These are phyloP conservation scores for Sarcophilus harrisii DNA, from an alignment of 2,797 vertebrate species.

Conservation along the genomic window DNA sequence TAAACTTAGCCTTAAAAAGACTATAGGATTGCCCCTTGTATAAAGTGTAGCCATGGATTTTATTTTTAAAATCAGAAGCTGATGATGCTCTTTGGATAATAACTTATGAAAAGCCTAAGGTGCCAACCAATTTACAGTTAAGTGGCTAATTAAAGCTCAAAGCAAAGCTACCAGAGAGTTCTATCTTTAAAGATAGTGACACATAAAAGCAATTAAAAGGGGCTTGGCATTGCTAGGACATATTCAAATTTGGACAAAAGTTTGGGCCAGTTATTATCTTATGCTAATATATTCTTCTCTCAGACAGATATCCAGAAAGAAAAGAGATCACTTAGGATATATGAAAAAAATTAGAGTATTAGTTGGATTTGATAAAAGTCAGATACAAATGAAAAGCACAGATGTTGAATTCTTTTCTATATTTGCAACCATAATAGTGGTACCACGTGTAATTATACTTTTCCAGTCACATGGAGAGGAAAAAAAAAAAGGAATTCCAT, in stretches of 20 bases:
- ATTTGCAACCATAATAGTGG: conserved; percentile 60
- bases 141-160: conserved; percentile 75
- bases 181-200: conserved; percentile 76
- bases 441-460: conserved; percentile 53
- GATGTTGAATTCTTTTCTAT: conserved; percentile 64
- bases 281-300: conserved; percentile 76
- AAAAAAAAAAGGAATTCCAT: not conserved
- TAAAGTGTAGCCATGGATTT: conserved; percentile 74
- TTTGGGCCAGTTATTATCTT: conserved; percentile 79
- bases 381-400: conserved; percentile 63
- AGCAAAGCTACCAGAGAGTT: conserved; percentile 79
- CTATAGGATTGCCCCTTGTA: conserved; percentile 60
- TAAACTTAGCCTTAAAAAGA: conserved; percentile 72
- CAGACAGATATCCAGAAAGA: conserved; percentile 62
- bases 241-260: conserved; percentile 79
- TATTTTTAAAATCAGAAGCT: conserved; percentile 71
- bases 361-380: conserved; percentile 59
- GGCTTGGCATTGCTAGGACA: conserved; percentile 67
- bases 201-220: conserved; percentile 80
- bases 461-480: conserved; percentile 48
- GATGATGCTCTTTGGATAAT: conserved; percentile 79
- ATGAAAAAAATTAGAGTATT: conserved; percentile 72
- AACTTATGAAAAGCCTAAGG: conserved; percentile 74
- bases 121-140: conserved; percentile 72
- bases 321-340: conserved; percentile 66